Conservation (phyloP, 1,140 invertebrate species). For the Polyergus mexicanus region DNA sequence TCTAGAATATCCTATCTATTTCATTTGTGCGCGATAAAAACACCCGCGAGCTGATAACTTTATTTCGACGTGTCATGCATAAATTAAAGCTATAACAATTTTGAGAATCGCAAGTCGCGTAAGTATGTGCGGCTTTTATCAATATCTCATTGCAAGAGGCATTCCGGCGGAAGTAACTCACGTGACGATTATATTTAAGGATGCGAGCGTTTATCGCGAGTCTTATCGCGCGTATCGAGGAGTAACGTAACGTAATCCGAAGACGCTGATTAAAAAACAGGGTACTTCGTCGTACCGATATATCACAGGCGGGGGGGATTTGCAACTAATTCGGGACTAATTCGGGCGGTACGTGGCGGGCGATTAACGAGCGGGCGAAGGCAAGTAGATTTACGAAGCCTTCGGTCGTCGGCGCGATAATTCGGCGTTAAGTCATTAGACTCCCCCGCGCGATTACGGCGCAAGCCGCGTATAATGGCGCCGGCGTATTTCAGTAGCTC, state of each 20-base stretch:
- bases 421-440: slow-evolving; percentile 75
- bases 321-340: slow-evolving; percentile 68
- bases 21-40: slow-evolving; percentile 41
- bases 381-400: slow-evolving; percentile 70
- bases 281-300: background rate
- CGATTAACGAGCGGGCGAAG: slow-evolving; percentile 65
- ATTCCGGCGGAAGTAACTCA: slow-evolving; percentile 36
- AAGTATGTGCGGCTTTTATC: slow-evolving; percentile 15
- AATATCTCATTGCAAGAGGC: slow-evolving; percentile 15
- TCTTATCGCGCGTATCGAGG: slow-evolving; percentile 32
- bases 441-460: slow-evolving; percentile 68
- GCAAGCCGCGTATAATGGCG: slow-evolving; percentile 69
- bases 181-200: slow-evolving; percentile 56
- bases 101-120: slow-evolving; percentile 23
- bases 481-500: slow-evolving; percentile 65
- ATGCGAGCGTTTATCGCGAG: slow-evolving; percentile 18
- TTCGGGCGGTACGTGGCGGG: slow-evolving; percentile 61
- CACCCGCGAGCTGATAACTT: slow-evolving; percentile 10
- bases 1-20: slow-evolving; percentile 2
- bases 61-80: background rate
- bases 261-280: slow-evolving; percentile 34
- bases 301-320: background rate
- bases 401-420: slow-evolving; percentile 69
- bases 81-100: slow-evolving; percentile 37
- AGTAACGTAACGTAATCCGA: background rate